Base-by-base conservation (phyloP, 2,113 vertebrate genomes). In the Prinia subflava region DNA sequence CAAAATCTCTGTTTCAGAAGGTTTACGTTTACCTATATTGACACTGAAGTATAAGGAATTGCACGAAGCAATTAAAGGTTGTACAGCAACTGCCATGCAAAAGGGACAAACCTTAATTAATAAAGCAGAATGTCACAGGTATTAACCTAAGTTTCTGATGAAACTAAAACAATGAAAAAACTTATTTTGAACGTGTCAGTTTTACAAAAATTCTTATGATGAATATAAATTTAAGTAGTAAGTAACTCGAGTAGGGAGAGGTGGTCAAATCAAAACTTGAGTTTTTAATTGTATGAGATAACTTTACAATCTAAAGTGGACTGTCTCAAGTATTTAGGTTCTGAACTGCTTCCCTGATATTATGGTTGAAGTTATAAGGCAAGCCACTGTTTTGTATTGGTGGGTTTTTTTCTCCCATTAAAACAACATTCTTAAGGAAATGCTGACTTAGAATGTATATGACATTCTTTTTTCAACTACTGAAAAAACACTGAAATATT, bases 91-190 rank as follows among this genome's bases (percentile, higher is more conserved):
- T 57, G 87, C 98, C 62, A 97, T 98, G 89, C 98, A 98, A n/a
- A 98, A 98, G 71, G 98, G 98, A 73, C 97, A 52, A 85, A 46
- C 89, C 69, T 97, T 99, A 83, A 68, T 99, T 73, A 97, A 95
- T 73, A 98, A 98, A 96, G 94, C 94, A 49, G 95, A 94, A 74
- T 90, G 97, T 77, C 95, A 97, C 83, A 98, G 98, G 98, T 99
- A 96, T 77, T 37, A 20, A 44, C 33, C 23, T 30, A 30, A 53
- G 11, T 27, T 69, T 68, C 25, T 83, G 15, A 76, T 70, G 16
- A 52, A 89, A n/a, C 3, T 15, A 3, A 23, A 83, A 1, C 33
- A 68, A 57, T n/a, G 15, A 56, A 76, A 71, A 67, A 41, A 39
- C 4, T n/a, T 53, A 20, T 30, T 91, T 89, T 71, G 30, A 60